Evolutionary conservation across 2,113 vertebrate genomes (phyloP), one percentile per base, ranked within the genome.

Genomic region (Pagrus major): DNA sequence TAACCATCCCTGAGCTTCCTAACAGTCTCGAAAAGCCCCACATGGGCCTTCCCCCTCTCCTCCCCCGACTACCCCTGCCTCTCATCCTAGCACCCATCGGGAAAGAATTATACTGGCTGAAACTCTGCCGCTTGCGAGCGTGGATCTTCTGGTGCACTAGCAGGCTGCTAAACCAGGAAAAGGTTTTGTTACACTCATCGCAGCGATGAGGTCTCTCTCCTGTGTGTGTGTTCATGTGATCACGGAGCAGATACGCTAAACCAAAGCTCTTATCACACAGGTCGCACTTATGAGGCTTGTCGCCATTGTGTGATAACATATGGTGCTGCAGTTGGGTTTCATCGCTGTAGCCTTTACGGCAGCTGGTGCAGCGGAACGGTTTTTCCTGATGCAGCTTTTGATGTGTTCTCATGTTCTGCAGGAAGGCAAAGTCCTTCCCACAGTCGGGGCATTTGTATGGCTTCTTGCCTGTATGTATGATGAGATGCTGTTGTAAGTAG

Each of bases 141-240:
- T 96, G 95, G 39, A 94, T 96, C 79, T 96, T 96, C 73, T 95
- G 94, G 75, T 96, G 95, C 21, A 95, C 94, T 0, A 94, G 83
- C 56, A 96, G 90, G 84, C 94, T 96, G 85, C 94, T 95, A 11
- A 96, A 94, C 95, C 95, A 96, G 31, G 94, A 94, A 35, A 96
- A 96, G 2, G 91, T 89, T 80, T 95, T 96, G 70, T 94, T 76
- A 71, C 95, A 96, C 80, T 95, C 94, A 1, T 91, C 88, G 35
- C 95, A 96, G 65, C 89, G 92, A 79, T 96, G 94, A n/a, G 95
- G 95, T 80, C 94, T 87, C 71, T 94, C 94, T 2, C 95, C 95
- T 0, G 94, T 96, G 88, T 96, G 95, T 1, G 95, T 96, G 89
- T 96, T 95, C 82, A 95, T 90, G 88, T 96, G 95, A 80, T 96